Percentiles rank a stretch among this genome's conserved stretches.
Evolutionary conservation across 1,140 invertebrate species (phyloP).

Genomic region (Drosophila sucinea): DNA sequence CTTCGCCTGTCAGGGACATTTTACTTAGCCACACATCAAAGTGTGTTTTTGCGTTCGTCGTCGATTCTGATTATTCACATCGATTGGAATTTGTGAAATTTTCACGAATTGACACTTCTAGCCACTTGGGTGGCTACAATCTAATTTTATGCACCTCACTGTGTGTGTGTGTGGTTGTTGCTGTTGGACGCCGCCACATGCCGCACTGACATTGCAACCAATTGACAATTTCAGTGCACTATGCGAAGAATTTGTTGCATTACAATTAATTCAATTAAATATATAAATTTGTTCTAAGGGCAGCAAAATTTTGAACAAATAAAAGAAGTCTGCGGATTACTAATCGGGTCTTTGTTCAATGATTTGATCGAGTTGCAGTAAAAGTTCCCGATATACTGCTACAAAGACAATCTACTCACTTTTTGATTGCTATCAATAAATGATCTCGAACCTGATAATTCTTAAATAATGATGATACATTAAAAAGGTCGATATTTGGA

Average conservation of each 20-base stretch:
- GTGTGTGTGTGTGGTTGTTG: conserved; percentile 12
- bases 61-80: conserved; percentile 79
- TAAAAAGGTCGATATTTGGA: no score
- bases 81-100: conserved; percentile 80
- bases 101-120: conserved; percentile 77
- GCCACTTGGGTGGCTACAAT: conserved; percentile 71
- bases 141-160: conserved; percentile 62
- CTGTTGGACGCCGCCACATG: conserved; percentile 38
- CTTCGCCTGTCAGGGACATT: conserved; percentile 43
- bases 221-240: conserved; percentile 65
- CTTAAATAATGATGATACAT: no score
- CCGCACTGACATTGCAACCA: conserved; percentile 64
- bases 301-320: no score
- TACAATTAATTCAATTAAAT: conserved; percentile 5
- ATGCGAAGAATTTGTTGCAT: conserved; percentile 44
- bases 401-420: no score
- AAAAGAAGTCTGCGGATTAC: no score
- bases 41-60: conserved; percentile 49
- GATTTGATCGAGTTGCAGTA: no score
- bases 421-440: no score
- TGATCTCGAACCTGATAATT: no score
- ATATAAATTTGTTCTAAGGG: not conserved
- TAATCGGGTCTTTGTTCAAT: no score
- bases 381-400: no score
- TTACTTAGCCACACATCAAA: conserved; percentile 62